Percentiles rank a stretch among this genome's conserved stretches.
These are phyloP conservation scores for Plusia festucae DNA, from an alignment of 2,888 invertebrate genomes.

Conservation along the genomic window DNA sequence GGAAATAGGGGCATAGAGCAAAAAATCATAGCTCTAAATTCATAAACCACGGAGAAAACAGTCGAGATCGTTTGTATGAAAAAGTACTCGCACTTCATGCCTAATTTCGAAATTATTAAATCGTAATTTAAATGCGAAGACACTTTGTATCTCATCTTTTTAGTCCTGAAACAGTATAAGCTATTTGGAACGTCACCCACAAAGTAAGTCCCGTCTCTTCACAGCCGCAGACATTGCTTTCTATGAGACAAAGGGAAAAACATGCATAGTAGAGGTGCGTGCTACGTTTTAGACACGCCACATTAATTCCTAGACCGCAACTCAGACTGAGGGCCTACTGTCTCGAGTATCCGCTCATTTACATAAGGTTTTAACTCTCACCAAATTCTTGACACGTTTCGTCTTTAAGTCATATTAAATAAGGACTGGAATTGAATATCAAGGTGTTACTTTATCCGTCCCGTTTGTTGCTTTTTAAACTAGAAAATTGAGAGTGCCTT, in stretches of 20 bases:
- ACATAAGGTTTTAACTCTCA: slow-evolving; percentile 25
- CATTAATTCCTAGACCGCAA: slow-evolving; percentile 85
- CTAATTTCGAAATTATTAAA: too few species aligned
- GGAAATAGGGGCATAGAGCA: too few species aligned
- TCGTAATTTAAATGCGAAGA: background rate
- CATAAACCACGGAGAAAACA: too few species aligned
- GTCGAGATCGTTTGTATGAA: too few species aligned
- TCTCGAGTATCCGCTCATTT: slow-evolving; percentile 71
- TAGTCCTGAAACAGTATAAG: slow-evolving; percentile 41
- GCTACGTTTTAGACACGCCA: slow-evolving; percentile 80
- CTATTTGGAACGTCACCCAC: slow-evolving; percentile 50
- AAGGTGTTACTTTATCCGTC: slow-evolving; percentile 63
- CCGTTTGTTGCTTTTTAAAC: slow-evolving; percentile 69
- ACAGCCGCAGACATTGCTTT: slow-evolving; percentile 64
- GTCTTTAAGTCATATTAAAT: background rate
- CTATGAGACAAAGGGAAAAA: slow-evolving; percentile 73
- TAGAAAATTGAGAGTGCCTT: slow-evolving; percentile 71
- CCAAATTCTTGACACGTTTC: slow-evolving; percentile 7
- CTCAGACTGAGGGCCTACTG: slow-evolving; percentile 79
- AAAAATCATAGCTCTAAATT: too few species aligned
- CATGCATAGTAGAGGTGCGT: slow-evolving; percentile 73
- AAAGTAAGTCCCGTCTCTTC: slow-evolving; percentile 59
- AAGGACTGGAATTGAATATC: slow-evolving; percentile 5
- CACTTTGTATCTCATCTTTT: slow-evolving; percentile 17
- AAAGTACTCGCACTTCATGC: too few species aligned